Percentiles rank a stretch among this genome's conserved stretches.
These are phyloP conservation scores for Cynopterus sphinx DNA, from an alignment of 2,797 vertebrate genomes.

Conservation along the genomic window DNA sequence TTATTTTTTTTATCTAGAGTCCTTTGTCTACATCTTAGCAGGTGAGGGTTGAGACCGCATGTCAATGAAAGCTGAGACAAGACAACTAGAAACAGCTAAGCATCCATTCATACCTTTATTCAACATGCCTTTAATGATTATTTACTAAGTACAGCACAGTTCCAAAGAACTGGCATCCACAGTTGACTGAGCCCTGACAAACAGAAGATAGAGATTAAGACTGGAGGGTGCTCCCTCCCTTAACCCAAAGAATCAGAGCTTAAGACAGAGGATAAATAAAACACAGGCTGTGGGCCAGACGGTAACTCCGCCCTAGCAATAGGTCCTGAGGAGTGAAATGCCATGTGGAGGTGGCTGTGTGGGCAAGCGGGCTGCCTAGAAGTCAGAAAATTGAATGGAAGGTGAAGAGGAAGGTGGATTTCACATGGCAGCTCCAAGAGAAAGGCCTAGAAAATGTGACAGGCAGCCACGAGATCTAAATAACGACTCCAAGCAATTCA, in stretches of 20 bases:
- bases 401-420: background rate
- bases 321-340: background rate
- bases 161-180: background rate
- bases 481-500: background rate
- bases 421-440: background rate
- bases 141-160: background rate
- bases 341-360: background rate
- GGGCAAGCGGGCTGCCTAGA: background rate
- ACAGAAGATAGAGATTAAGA: background rate
- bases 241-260: background rate
- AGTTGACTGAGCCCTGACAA: background rate
- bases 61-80: background rate
- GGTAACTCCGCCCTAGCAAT: background rate
- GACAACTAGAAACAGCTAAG: background rate
- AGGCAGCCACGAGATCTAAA: background rate
- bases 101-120: background rate
- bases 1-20: background rate
- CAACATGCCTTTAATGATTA: background rate
- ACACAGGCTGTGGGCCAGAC: rapidly evolving
- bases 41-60: background rate
- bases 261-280: background rate
- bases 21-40: background rate
- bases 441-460: background rate
- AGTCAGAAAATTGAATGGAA: background rate
- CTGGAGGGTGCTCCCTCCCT: background rate